Evolutionary conservation across 2,888 invertebrate genomes (phyloP), one percentile per base, ranked within the genome.

Genomic region (Pachliopta kotzebuea): DNA sequence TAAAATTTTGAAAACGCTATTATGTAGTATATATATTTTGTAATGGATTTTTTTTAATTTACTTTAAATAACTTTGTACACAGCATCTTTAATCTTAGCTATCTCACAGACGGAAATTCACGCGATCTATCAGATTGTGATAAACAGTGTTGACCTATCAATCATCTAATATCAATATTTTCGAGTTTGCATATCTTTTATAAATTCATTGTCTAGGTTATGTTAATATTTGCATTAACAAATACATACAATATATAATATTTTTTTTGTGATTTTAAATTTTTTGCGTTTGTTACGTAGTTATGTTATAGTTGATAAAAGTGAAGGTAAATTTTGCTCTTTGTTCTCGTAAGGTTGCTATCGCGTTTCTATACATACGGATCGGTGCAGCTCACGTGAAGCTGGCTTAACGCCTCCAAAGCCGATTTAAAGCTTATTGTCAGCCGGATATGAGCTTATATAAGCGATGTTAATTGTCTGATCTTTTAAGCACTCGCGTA

Each of bases 401-500:
- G 61, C 54, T 57, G 61, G 61, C 56, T 65, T 65, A 65, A 54
- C 61, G 61, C 31, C 29, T 42, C 29, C 2, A 45, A 65, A 65
- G 65, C 61, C 54, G 65, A 65, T 65, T 65, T 57, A 29, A 45
- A 57, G 65, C 60, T 61, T 61, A 65, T 31, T 21, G 45, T 61
- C 24, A 57, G 65, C 65, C 54, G 53, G 53, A 53, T 60, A 6
- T 20, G 45, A 42, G 56, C 24, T 56, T 31, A 42, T 60, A 31
- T 61, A 49, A 60, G 60, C 23, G 54, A 4, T 49, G 53, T 54
- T 57, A 53, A 61, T 54, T 31, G 57, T 37, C 53, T 65, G 56
- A 60, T 60, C 54, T 57, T 54, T 65, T 65, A 52, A 42, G 42
- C 23, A 50, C n/a, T 21, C 6, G 24, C n/a, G 17, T 65, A 61